Evolutionary conservation across 2,113 vertebrate genomes (phyloP).

Genomic region (Coreoperca whiteheadi): DNA sequence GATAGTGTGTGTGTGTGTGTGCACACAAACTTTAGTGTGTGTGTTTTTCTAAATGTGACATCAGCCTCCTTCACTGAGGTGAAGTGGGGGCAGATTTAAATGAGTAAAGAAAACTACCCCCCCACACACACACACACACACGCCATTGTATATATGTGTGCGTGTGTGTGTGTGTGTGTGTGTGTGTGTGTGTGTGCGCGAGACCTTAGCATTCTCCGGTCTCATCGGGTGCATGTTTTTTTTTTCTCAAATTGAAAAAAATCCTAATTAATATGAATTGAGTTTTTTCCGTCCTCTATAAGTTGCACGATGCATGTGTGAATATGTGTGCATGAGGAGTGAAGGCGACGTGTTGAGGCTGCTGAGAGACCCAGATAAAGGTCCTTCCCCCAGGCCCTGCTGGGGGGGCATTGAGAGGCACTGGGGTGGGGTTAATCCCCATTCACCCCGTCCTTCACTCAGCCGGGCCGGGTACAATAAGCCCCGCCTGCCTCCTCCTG

Average conservation of each 20-base stretch:
- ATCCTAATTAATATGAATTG: neutral
- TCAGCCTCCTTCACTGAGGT: constrained; percentile 75
- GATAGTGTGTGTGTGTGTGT: constrained; percentile 56
- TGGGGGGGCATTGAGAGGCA: constrained; percentile 78
- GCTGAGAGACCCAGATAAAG: constrained; percentile 62
- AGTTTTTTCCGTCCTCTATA: neutral
- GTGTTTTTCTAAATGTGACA: constrained; percentile 77
- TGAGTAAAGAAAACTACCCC: constrained; percentile 73
- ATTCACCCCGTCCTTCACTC: constrained; percentile 83
- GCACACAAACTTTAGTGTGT: constrained; percentile 60
- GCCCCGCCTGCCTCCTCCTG: constrained; percentile 65
- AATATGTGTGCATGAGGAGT: constrained; percentile 28
- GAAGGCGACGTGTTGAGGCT: constrained; percentile 53
- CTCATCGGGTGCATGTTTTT: neutral
- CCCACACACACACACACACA: constrained; percentile 2
- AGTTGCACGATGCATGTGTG: constrained; percentile 23
- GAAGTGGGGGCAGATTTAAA: constrained; percentile 84
- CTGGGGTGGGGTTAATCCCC: constrained; percentile 85
- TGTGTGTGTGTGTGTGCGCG: no score
- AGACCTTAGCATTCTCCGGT: neutral
- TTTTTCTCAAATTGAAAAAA: neutral
- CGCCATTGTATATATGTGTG: constrained; percentile 37
- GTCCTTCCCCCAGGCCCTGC: constrained; percentile 57
- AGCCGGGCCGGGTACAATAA: constrained; percentile 73
- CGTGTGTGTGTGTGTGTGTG: constrained; percentile 14